Base-by-base conservation (phyloP, 2,113 vertebrate species). In the Muntiacus muntjak region DNA sequence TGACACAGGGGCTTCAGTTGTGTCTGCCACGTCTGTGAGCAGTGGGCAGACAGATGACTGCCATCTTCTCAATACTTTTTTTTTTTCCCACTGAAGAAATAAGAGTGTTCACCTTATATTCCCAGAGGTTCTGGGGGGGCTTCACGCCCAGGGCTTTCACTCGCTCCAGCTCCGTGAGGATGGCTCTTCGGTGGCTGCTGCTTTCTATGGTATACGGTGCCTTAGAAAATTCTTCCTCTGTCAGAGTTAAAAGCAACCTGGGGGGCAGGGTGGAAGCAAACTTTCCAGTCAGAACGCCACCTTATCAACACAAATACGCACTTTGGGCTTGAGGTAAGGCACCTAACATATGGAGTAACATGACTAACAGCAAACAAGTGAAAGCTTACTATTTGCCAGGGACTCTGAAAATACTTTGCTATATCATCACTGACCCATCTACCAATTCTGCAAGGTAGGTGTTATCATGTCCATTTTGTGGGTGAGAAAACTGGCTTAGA, bases 41-140 rank as follows among this genome's bases (percentile, higher is more conserved):
- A 81, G 30, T 3, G n/a, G 64, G 45, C 40, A 43, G 1, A n/a
- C 23, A 60, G 30, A 5, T n/a, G 67, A 55, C 3, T 19, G 58
- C 16, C 40, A 28, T 21, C 13, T 28, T 45, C 54, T 30, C 81
- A 43, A 3, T 15, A 78, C 19, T 74, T 76, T 23, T 43, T 74
- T 74, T 43, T 43, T 54, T n/a, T 45, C 25, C 36, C 26, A 60
- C 33, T 60, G 54, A 54, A 78, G 54, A 89, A 67, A 57, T 0
- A 7, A 10, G 57, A 87, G 64, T 25, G 43, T 62, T 98, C 96
- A 99, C 99, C 99, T 99, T 99, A 96, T 99, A 99, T 97, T 99
- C 99, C 99, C 99, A 99, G 84, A 99, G 99, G 98, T 99, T 99
- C 92, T 99, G 99, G 0, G 99, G 99, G 23, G 99, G 99, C 98